phyloP scores from a whole-genome alignment of 2,888 invertebrate genomes.

The Lasioglossum malachurum region DNA sequence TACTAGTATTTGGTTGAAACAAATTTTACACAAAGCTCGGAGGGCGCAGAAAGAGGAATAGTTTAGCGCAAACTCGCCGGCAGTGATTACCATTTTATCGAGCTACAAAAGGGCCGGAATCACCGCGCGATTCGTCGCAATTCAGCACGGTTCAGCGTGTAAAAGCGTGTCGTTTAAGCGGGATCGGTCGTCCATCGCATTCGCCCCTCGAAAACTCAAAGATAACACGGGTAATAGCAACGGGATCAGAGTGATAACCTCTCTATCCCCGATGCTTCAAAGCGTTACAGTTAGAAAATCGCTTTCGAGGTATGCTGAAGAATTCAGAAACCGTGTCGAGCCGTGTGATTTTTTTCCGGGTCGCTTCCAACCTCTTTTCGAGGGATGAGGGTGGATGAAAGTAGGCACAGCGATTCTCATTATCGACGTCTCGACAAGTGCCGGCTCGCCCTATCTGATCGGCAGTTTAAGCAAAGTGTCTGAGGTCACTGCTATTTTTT shows the following conservation, averaged over 20 bases:
- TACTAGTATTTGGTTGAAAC: neutral
- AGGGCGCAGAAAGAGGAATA: neutral
- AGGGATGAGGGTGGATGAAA: slow-evolving; percentile 1
- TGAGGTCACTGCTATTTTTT: no score
- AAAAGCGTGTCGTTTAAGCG: neutral
- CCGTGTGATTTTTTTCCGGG: neutral
- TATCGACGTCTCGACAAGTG: neutral
- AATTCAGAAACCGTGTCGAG: neutral
- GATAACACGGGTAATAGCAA: slow-evolving; percentile 5
- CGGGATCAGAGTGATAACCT: neutral
- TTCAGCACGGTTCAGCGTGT: neutral
- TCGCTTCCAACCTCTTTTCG: neutral
- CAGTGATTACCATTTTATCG: neutral
- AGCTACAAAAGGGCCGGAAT: neutral
- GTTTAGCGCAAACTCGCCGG: neutral
- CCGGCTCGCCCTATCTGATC: neutral
- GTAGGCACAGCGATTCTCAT: neutral
- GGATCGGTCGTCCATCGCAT: neutral
- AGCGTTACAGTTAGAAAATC: slow-evolving; percentile 6
- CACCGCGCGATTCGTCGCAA: neutral
- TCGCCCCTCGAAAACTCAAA: slow-evolving; percentile 2
- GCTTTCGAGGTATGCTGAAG: no score
- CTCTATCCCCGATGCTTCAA: neutral
- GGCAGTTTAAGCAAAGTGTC: no score
- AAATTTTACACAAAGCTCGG: neutral